A percentile compares a stretch with the other conserved stretches of the same genome.
These are phyloP conservation scores for Gallinago undulata DNA, from an alignment of 2,113 vertebrate genomes.

Conservation along the genomic window DNA sequence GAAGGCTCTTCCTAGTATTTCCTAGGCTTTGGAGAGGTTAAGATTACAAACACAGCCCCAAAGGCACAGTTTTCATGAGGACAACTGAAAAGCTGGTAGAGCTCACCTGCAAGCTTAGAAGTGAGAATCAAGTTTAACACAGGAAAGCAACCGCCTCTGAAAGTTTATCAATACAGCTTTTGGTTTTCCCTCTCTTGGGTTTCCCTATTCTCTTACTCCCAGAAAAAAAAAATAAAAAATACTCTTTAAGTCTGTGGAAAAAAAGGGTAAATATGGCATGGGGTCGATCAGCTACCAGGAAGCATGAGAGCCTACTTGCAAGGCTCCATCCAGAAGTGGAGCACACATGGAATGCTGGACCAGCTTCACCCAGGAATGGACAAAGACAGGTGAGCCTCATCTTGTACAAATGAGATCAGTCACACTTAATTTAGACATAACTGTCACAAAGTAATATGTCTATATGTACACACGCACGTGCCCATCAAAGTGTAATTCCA, in stretches of 20 bases:
- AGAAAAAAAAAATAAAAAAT: background rate
- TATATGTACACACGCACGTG: accelerated
- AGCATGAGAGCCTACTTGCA: too few species aligned
- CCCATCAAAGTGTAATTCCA: background rate
- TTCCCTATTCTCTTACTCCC: background rate
- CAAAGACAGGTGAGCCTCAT: background rate
- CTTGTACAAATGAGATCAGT: background rate
- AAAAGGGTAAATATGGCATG: background rate
- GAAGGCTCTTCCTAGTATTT: background rate
- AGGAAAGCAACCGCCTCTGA: background rate
- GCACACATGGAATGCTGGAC: background rate
- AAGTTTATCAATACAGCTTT: background rate
- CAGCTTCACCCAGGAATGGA: background rate
- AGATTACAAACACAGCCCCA: background rate
- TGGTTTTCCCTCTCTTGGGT: background rate
- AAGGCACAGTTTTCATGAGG: background rate
- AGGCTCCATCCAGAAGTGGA: background rate
- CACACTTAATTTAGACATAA: background rate
- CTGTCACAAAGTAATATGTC: background rate
- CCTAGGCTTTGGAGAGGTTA: background rate
- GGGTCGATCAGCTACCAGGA: accelerated
- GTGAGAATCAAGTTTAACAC: background rate
- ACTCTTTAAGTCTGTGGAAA: background rate
- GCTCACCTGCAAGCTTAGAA: background rate
- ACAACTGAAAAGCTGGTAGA: background rate